Conservation (phyloP, 2,113 vertebrate genomes). For the Melozone crissalis region DNA sequence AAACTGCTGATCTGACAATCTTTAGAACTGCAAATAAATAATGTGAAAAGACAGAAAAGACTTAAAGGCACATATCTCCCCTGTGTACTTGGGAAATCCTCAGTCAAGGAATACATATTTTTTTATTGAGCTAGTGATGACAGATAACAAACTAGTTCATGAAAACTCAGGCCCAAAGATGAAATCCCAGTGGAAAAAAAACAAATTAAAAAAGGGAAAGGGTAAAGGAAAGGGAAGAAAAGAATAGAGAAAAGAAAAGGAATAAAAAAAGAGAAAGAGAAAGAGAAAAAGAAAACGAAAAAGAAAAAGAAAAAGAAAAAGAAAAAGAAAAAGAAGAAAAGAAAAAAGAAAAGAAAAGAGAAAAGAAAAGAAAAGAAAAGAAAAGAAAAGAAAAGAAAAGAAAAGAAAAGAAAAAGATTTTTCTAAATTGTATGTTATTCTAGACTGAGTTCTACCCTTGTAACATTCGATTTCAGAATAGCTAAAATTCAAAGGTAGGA, state of each 20-base stretch:
- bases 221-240: no score
- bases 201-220: background rate
- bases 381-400: no score
- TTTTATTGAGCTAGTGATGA: background rate
- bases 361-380: no score
- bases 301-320: no score
- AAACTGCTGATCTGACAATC: background rate
- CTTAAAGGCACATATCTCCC: background rate
- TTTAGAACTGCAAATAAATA: background rate
- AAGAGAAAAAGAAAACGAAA: no score
- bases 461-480: background rate
- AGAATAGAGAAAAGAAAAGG: no score
- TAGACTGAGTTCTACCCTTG: background rate
- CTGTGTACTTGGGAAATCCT: background rate
- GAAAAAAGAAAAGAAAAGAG: fast-evolving
- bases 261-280: no score
- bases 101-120: background rate
- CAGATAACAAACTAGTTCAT: background rate
- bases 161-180: background rate
- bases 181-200: background rate
- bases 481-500: background rate
- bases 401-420: background rate
- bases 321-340: no score
- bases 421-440: background rate
- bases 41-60: background rate